These are phyloP conservation scores for Mythimna ferrago DNA, from an alignment of 2,888 invertebrate species.

Conservation along the genomic window DNA sequence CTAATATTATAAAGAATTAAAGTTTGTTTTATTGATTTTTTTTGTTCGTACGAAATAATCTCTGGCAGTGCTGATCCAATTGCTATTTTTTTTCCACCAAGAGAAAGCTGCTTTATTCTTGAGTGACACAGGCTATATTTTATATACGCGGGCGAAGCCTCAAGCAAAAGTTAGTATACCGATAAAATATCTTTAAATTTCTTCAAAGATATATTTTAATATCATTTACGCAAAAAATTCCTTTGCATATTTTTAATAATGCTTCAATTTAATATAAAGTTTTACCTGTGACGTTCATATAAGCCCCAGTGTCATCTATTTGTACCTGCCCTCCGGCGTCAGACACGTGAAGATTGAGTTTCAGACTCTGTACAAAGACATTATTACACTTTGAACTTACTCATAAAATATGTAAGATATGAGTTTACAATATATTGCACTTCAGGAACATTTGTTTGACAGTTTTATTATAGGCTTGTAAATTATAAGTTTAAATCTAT, in stretches of 20 bases:
- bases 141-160: no score
- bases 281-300: neutral
- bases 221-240: neutral
- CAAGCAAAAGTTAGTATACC: no score
- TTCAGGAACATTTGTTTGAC: neutral
- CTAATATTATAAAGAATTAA: no score
- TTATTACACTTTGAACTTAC: conserved; percentile 36
- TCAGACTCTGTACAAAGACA: conserved; percentile 27
- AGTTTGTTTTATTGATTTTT: no score
- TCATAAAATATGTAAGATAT: conserved; percentile 20
- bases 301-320: conserved; percentile 10
- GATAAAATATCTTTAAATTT: no score
- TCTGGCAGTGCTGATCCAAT: no score
- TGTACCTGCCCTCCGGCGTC: conserved; percentile 1
- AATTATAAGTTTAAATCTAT: neutral
- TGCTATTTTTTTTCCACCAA: no score
- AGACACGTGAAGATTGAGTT: conserved; percentile 18
- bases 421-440: conserved; percentile 17
- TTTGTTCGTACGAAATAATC: no score
- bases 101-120: no score
- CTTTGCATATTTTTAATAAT: conserved; percentile 10
- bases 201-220: no score
- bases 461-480: neutral
- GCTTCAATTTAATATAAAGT: conserved; percentile 18
- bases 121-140: no score